A percentile compares a stretch with the other conserved stretches of the same genome.
These are phyloP conservation scores for Apis florea DNA, from an alignment of 1,140 invertebrate genomes.

Conservation along the genomic window DNA sequence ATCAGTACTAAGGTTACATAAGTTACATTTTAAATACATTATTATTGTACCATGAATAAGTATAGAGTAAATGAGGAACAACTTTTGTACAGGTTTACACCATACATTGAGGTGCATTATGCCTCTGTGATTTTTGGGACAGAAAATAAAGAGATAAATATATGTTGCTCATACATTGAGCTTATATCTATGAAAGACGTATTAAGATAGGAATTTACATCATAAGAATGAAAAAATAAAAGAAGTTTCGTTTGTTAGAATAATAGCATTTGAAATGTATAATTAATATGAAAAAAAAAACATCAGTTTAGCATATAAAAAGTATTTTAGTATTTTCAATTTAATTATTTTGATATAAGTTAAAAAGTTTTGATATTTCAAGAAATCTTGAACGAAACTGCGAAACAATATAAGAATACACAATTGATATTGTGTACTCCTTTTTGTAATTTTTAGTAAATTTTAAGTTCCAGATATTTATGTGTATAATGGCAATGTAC, in stretches of 20 bases:
- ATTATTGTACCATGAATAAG: conserved; percentile 78
- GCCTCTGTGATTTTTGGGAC: conserved; percentile 75
- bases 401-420: background rate
- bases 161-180: conserved; percentile 56
- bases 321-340: conserved; percentile 51
- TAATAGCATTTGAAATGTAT: conserved; percentile 27
- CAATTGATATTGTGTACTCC: conserved; percentile 35
- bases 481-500: conserved; percentile 39
- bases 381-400: conserved; percentile 13
- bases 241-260: conserved; percentile 39
- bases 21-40: conserved; percentile 80
- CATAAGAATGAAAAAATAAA: conserved; percentile 30
- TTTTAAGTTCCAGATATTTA: conserved; percentile 53
- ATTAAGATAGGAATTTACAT: conserved; percentile 33
- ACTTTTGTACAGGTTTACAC: conserved; percentile 80
- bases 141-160: conserved; percentile 68
- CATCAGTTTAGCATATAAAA: conserved; percentile 39
- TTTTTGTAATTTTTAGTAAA: conserved; percentile 50
- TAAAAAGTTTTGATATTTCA: conserved; percentile 11
- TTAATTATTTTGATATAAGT: conserved; percentile 36
- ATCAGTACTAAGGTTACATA: conserved; percentile 80
- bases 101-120: conserved; percentile 71
- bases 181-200: conserved; percentile 53
- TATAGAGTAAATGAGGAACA: conserved; percentile 75
- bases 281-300: conserved; percentile 34